These are phyloP conservation scores for Craniophora ligustri DNA, from an alignment of 2,888 invertebrate species.

Conservation along the genomic window DNA sequence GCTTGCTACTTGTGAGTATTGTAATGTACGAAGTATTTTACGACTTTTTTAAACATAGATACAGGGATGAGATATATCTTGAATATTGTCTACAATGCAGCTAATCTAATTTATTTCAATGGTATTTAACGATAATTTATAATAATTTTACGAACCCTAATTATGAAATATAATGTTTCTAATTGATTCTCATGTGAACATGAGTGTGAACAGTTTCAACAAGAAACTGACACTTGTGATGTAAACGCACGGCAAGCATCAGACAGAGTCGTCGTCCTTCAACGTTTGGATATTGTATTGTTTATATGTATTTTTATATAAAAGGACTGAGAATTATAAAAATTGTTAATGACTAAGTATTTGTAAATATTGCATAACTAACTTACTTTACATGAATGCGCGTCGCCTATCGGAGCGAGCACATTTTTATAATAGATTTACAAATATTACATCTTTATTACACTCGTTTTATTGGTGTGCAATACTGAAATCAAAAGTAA, in stretches of 20 bases:
- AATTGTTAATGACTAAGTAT: slow-evolving; percentile 49
- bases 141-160: not conserved
- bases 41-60: slow-evolving; percentile 30
- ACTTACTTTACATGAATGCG: slow-evolving; percentile 43
- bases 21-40: not conserved
- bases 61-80: slow-evolving; percentile 40
- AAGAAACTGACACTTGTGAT: slow-evolving; percentile 1
- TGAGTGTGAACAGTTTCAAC: slow-evolving; percentile 16
- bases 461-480: slow-evolving; percentile 36
- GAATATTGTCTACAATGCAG: slow-evolving; percentile 28
- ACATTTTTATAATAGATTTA: slow-evolving; percentile 52
- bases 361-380: slow-evolving; percentile 58
- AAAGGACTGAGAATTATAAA: slow-evolving; percentile 61
- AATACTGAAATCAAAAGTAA: slow-evolving; percentile 42
- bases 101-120: slow-evolving; percentile 28
- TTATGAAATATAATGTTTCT: slow-evolving; percentile 5
- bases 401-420: slow-evolving; percentile 22
- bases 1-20: not conserved
- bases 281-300: slow-evolving; percentile 44
- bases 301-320: slow-evolving; percentile 63
- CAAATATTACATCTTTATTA: slow-evolving; percentile 39
- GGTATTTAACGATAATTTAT: not conserved
- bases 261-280: slow-evolving; percentile 7
- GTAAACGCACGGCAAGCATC: not conserved
- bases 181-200: slow-evolving; percentile 6